Evolutionary conservation across 2,113 vertebrate genomes (phyloP).

Genomic region (Falcunculus frontatus): DNA sequence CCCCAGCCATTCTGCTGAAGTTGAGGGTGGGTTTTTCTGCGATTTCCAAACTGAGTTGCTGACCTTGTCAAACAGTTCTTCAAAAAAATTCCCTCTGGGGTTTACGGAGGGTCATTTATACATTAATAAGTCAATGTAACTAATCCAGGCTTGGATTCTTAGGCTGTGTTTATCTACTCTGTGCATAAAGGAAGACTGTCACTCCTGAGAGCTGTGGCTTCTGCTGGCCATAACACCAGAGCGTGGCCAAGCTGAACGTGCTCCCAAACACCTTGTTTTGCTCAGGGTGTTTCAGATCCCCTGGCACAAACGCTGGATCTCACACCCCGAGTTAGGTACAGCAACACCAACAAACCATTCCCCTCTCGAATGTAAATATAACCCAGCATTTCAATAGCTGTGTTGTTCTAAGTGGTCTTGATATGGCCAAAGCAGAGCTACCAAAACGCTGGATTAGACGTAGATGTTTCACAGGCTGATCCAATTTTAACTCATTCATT

Average conservation of each 20-base stretch:
- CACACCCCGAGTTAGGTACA: neutral
- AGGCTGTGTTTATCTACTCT: neutral
- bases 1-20: neutral
- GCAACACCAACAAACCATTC: neutral
- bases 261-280: neutral
- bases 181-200: neutral
- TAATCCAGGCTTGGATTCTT: neutral
- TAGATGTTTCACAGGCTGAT: neutral
- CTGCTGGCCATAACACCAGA: neutral
- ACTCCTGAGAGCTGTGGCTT: neutral
- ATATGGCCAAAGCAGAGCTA: neutral
- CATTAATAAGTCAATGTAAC: neutral
- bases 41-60: neutral
- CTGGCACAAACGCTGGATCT: neutral
- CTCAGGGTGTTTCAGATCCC: neutral
- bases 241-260: neutral
- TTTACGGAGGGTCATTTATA: neutral
- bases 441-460: neutral
- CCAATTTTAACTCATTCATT: conserved; percentile 39
- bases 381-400: neutral
- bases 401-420: neutral
- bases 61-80: neutral
- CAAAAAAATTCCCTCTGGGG: neutral
- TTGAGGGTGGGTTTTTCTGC: neutral
- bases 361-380: neutral